Conservation (phyloP, 2,888 invertebrate species). For the Gnatocerus cornutus region DNA sequence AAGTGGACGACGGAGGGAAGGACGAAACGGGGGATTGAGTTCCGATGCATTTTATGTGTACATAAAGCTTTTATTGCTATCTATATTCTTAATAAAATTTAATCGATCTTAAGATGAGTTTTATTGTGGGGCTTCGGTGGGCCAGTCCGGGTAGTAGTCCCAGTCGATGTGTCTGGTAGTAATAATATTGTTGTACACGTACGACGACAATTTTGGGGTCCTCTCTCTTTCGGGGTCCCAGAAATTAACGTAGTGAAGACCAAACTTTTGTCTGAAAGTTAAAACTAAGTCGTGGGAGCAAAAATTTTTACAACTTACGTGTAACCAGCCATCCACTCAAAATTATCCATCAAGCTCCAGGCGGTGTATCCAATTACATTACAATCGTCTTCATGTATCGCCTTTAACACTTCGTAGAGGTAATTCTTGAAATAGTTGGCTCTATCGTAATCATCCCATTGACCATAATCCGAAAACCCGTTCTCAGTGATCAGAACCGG, state of each 20-base stretch:
- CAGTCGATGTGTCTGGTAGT: constrained; percentile 25
- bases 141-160: constrained; percentile 40
- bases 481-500: constrained; percentile 76
- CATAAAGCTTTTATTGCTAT: constrained; percentile 28
- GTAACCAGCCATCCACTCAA: constrained; percentile 71
- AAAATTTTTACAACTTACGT: constrained; percentile 54
- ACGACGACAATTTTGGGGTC: constrained; percentile 72
- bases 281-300: background rate
- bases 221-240: constrained; percentile 75
- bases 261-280: constrained; percentile 70
- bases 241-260: constrained; percentile 81
- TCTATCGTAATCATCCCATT: constrained; percentile 73
- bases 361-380: constrained; percentile 54
- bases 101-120: constrained; percentile 7
- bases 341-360: constrained; percentile 65
- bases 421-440: constrained; percentile 72
- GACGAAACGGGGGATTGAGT: constrained; percentile 41
- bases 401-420: constrained; percentile 46
- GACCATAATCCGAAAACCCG: constrained; percentile 71
- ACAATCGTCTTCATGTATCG: constrained; percentile 5
- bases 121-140: constrained; percentile 4
- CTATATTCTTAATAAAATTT: constrained; percentile 45
- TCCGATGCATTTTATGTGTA: constrained; percentile 41
- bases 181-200: constrained; percentile 35
- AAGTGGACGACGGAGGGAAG: constrained; percentile 57